Evolutionary conservation across 2,888 invertebrate species (phyloP).

Genomic region (Drosophila atroscutellata): DNA sequence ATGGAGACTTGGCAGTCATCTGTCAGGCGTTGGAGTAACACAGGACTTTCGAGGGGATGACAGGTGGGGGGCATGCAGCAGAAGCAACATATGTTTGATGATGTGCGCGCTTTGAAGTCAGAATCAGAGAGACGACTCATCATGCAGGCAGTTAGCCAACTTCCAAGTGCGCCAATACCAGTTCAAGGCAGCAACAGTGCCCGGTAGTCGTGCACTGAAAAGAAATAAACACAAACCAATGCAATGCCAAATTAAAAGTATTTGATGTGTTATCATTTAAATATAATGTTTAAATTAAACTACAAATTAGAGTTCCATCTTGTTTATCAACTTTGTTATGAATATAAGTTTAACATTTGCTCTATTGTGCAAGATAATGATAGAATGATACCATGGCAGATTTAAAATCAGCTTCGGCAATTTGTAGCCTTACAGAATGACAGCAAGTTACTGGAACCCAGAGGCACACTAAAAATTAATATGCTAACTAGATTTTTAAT

Average conservation of each 20-base stretch:
- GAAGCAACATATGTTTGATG: constrained; percentile 72
- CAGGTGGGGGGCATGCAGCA: constrained; percentile 3
- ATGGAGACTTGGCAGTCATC: constrained; percentile 48
- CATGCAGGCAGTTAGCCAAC: constrained; percentile 55
- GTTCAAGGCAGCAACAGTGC: constrained; percentile 13
- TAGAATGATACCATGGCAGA: not conserved
- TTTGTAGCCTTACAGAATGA: not conserved
- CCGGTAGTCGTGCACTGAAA: constrained; percentile 53
- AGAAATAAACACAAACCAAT: not conserved
- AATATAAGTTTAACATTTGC: not conserved
- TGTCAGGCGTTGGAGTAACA: constrained; percentile 64
- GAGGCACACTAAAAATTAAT: not conserved
- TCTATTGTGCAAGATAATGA: not conserved
- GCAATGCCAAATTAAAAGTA: not conserved
- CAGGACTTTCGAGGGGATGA: not conserved
- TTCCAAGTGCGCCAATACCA: constrained; percentile 24
- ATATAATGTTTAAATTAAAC: not conserved
- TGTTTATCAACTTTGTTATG: not conserved
- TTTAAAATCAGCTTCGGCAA: not conserved
- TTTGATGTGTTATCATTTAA: not conserved
- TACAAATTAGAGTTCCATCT: no score
- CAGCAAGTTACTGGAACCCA: not conserved
- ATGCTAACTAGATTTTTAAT: no score
- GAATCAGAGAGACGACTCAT: constrained; percentile 40
- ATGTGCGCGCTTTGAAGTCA: constrained; percentile 72